Evolutionary conservation across 2,113 vertebrate genomes (phyloP).

Genomic region (Thunnus thynnus): DNA sequence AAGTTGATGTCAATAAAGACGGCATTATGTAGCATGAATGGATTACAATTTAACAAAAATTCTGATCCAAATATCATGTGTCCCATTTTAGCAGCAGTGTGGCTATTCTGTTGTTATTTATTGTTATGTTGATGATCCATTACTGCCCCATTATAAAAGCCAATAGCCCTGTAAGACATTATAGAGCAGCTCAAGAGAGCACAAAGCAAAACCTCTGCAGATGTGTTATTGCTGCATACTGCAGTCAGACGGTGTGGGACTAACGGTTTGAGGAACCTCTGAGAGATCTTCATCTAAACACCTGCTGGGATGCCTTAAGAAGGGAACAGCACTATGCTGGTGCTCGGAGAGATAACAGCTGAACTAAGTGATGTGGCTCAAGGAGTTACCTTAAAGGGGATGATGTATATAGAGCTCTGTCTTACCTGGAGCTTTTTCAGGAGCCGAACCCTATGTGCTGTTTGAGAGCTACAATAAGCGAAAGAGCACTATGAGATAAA

Average conservation of each 20-base stretch:
- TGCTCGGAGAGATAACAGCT: neutral
- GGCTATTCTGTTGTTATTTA: too few species aligned
- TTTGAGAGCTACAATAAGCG: conserved; percentile 2
- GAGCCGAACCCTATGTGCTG: neutral
- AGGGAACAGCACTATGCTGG: neutral
- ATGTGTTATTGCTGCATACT: neutral
- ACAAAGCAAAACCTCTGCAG: neutral
- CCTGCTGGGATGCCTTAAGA: neutral
- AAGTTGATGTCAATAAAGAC: neutral
- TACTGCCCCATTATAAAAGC: neutral
- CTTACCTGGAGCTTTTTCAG: neutral
- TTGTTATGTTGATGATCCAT: neutral
- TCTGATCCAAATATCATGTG: too few species aligned
- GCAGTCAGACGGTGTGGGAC: neutral
- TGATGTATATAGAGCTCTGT: neutral
- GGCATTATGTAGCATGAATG: too few species aligned
- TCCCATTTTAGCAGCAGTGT: too few species aligned
- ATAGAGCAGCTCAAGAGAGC: neutral
- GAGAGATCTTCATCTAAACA: conserved; percentile 1
- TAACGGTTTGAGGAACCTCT: conserved; percentile 18
- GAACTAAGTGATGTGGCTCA: neutral
- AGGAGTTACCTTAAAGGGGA: neutral
- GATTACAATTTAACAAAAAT: too few species aligned
- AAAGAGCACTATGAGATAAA: conserved; percentile 27
- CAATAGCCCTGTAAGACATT: neutral